Evolutionary conservation across 1,140 invertebrate species (phyloP).

Genomic region (Tetranychus urticae): DNA sequence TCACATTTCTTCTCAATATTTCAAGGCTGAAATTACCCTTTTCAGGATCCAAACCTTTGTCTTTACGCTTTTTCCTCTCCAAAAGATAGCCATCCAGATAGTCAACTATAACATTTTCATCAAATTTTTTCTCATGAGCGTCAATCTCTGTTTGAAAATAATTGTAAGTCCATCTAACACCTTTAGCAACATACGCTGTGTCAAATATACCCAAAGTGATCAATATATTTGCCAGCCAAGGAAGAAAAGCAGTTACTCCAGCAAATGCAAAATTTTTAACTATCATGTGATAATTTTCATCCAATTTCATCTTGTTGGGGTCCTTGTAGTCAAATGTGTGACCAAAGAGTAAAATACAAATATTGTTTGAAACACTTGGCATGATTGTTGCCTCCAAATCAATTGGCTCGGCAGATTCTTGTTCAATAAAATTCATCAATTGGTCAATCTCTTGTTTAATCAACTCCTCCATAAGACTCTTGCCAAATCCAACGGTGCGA

Average conservation of each 20-base stretch:
- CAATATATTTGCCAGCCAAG: neutral
- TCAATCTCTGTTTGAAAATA: neutral
- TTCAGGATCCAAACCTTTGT: neutral
- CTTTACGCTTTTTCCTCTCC: constrained; percentile 20
- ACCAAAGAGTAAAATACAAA: constrained; percentile 10
- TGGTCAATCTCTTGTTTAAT: constrained; percentile 9
- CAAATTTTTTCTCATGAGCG: neutral
- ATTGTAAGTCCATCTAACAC: neutral
- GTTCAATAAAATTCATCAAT: constrained; percentile 7
- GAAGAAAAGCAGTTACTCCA: neutral
- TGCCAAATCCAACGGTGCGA: constrained; percentile 43
- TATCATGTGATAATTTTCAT: constrained; percentile 1
- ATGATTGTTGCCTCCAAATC: constrained; percentile 5
- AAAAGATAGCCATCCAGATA: constrained; percentile 18
- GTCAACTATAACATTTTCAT: constrained; percentile 4
- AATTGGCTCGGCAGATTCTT: neutral
- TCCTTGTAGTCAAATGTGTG: constrained; percentile 8
- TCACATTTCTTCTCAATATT: constrained; percentile 7
- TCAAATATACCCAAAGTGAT: neutral
- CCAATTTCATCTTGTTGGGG: constrained; percentile 2
- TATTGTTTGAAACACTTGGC: constrained; percentile 10
- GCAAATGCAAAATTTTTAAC: neutral
- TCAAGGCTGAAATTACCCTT: constrained; percentile 7
- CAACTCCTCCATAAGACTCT: constrained; percentile 34
- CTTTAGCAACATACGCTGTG: neutral